Base-by-base conservation (phyloP, 2,888 invertebrate genomes). In the Rhorus exstirpatorius region DNA sequence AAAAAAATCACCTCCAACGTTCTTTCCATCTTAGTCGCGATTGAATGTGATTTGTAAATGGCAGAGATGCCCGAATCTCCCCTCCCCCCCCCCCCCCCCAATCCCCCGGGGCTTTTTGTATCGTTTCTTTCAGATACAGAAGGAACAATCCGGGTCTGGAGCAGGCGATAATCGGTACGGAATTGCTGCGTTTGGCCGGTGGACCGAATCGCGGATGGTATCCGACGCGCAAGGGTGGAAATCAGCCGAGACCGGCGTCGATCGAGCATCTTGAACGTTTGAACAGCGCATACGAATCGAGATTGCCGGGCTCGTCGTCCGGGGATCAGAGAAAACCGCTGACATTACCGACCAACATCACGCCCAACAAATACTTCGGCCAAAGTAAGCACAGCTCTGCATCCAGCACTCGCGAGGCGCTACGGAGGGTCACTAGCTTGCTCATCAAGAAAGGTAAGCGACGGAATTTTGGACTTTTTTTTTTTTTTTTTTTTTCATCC, bases 201-300 rank as follows among this genome's bases (percentile, higher is more conserved):
- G 97, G 97, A 0, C 97, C 97, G 0, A 97, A 96, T 14, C 94
- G 97, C 67, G 97, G 97, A 86, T 97, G 97, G 97, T 97, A 97
- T 91, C 97, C 97, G 4, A 95, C 93, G 55, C 90, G 93, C 95
- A 89, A 97, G 26, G 81, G 81, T 8, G 82, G 81, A 38, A 88
- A 92, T 83, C 95, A 95, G 89, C 94, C 96, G 90, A 95, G 97
- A 87, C 97, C 97, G 7, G 97, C 96, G 35, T 97, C 97, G 75
- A 97, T 97, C 88, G 97, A 97, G 93, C 97, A 97, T 92, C 94
- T 97, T 88, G 97, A 97, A 93, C 95, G 97, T 88, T 94, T 97
- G 92, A 93, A 93, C 87, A 91, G 89, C 85, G 90, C 91, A 1
- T 93, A 90, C 87, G 92, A 92, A 65, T 90, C 91, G n/a, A 88